These are phyloP conservation scores for Anguilla japonica DNA, from an alignment of 2,113 vertebrate genomes.

Conservation along the genomic window DNA sequence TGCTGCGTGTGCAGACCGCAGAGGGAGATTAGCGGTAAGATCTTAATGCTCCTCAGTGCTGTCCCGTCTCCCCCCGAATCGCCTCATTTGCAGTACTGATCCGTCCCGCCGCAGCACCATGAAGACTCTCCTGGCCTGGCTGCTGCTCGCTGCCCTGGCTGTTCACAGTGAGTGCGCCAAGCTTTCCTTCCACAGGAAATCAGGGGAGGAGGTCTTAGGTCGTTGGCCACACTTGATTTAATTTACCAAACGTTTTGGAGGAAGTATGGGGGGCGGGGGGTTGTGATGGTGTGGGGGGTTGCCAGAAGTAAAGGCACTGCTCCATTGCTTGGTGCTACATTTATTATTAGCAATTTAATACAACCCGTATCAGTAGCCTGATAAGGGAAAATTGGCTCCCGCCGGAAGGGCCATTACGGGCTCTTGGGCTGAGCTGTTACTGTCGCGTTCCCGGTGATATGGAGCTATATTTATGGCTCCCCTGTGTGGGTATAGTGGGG, in stretches of 20 bases:
- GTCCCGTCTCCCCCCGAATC: background rate
- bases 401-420: background rate
- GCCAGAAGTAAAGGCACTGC: background rate
- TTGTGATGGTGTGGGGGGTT: background rate
- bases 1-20: constrained; percentile 63
- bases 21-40: constrained; percentile 69
- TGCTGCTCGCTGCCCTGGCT: constrained; percentile 64
- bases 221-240: background rate
- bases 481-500: background rate
- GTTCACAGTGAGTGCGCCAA: constrained; percentile 70
- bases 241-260: background rate
- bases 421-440: background rate
- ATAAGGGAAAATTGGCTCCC: background rate
- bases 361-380: background rate
- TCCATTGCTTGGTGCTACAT: background rate
- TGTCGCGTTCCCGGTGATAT: background rate
- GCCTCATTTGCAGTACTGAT: constrained; percentile 35
- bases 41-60: constrained; percentile 56
- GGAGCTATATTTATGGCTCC: background rate
- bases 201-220: too few species aligned
- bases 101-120: constrained; percentile 52
- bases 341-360: background rate
- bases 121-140: constrained; percentile 67
- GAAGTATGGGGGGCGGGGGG: background rate
- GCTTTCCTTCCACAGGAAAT: background rate